Percentiles rank a stretch among this genome's conserved stretches.
These are phyloP conservation scores for Melanostoma mellinum DNA, from an alignment of 2,888 invertebrate species.

Conservation along the genomic window DNA sequence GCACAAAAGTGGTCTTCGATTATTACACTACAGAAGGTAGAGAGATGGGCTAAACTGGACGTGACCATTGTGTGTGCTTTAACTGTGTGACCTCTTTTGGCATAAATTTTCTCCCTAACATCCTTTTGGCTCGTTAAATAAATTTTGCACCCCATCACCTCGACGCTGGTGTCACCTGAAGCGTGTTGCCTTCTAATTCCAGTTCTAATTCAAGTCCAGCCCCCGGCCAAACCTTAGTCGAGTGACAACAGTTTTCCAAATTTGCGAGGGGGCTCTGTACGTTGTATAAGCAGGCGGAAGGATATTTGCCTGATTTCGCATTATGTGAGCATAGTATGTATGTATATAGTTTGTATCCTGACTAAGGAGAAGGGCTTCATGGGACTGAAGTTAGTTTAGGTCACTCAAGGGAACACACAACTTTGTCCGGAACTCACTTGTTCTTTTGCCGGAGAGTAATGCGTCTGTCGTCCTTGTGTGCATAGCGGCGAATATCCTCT, in stretches of 20 bases:
- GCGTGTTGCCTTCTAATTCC: constrained; percentile 70
- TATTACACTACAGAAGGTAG: constrained; percentile 35
- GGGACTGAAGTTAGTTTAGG: constrained; percentile 64
- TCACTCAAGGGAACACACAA: constrained; percentile 67
- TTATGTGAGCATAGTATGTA: constrained; percentile 16
- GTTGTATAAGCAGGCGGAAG: constrained; percentile 54
- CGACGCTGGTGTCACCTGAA: constrained; percentile 63
- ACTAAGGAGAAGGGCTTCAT: constrained; percentile 5
- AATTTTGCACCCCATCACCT: constrained; percentile 71
- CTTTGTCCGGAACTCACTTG: constrained; percentile 66
- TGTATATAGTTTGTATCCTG: constrained; percentile 10
- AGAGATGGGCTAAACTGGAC: constrained; percentile 38
- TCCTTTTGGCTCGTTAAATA: constrained; percentile 73
- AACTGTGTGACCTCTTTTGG: constrained; percentile 70
- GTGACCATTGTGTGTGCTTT: constrained; percentile 66
- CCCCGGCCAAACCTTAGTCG: constrained; percentile 12
- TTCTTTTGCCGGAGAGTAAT: constrained; percentile 36
- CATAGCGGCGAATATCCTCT: constrained; percentile 56
- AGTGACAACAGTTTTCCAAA: constrained; percentile 63
- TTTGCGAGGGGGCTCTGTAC: not conserved
- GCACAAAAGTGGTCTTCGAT: constrained; percentile 46
- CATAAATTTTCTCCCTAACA: constrained; percentile 72
- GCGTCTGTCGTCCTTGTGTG: constrained; percentile 12
- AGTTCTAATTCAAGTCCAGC: constrained; percentile 46
- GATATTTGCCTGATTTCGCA: constrained; percentile 70